These are phyloP conservation scores for Gallinago nigripennis DNA, from an alignment of 2,797 vertebrate species.

Conservation along the genomic window DNA sequence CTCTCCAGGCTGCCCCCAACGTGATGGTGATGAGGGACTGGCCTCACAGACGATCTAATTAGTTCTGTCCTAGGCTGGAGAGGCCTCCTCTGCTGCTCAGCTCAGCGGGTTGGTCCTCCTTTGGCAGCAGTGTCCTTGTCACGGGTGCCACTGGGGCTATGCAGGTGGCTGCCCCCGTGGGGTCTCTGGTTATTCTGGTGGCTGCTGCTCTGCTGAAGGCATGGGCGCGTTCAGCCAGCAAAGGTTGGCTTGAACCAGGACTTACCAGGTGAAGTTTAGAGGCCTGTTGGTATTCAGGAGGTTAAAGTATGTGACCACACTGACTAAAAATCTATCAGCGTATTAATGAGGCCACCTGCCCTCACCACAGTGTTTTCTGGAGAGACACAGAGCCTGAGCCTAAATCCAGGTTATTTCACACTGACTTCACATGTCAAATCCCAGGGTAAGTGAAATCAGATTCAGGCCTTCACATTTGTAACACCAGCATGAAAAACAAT, in stretches of 20 bases:
- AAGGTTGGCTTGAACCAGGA: background rate
- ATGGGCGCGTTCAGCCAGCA: background rate
- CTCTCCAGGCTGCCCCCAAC: background rate
- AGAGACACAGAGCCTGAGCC: background rate
- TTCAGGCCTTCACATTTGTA: background rate
- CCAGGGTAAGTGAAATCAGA: background rate
- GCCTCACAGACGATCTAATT: background rate
- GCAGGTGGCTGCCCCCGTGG: background rate
- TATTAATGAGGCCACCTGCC: background rate
- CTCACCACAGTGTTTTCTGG: background rate
- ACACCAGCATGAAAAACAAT: background rate
- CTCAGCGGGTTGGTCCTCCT: background rate
- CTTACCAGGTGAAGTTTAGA: background rate
- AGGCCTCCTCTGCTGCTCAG: background rate
- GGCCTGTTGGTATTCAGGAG: background rate
- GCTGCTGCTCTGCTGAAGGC: background rate
- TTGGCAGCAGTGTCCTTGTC: background rate
- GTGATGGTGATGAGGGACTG: background rate
- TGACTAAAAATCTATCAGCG: background rate
- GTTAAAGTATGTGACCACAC: background rate
- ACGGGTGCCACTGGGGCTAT: fast-evolving
- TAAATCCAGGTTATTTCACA: background rate
- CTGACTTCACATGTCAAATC: background rate
- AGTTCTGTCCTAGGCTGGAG: background rate
- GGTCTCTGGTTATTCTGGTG: fast-evolving